These are phyloP conservation scores for Eilema griseolum DNA, from an alignment of 2,888 invertebrate species.

Conservation along the genomic window DNA sequence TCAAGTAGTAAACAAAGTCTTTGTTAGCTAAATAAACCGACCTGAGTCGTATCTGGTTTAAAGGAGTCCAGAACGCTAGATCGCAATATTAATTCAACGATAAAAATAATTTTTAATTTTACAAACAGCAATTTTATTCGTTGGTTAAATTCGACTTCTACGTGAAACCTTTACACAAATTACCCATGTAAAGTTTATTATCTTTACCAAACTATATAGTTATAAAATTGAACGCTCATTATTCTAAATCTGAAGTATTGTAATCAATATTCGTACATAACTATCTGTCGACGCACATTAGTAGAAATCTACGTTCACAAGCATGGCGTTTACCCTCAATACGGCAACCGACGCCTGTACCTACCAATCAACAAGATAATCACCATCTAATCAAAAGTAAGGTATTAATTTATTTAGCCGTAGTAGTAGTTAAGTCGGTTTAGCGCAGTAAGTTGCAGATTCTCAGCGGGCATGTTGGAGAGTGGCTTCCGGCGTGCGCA, in stretches of 20 bases:
- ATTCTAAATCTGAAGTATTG: background rate
- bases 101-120: too few relatives aligned
- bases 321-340: constrained; percentile 57
- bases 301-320: constrained; percentile 40
- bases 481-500: constrained; percentile 63
- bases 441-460: constrained; percentile 61
- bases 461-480: constrained; percentile 55
- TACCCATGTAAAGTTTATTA: background rate
- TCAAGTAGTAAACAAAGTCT: too few relatives aligned
- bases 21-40: too few relatives aligned
- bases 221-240: background rate
- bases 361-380: constrained; percentile 65
- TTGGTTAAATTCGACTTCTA: too few relatives aligned
- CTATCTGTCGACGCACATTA: constrained; percentile 36
- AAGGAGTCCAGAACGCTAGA: too few relatives aligned
- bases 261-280: constrained; percentile 22
- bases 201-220: background rate
- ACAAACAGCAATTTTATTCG: too few relatives aligned
- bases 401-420: constrained; percentile 60
- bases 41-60: too few relatives aligned
- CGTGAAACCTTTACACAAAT: too few relatives aligned
- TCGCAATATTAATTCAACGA: too few relatives aligned
- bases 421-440: constrained; percentile 61
- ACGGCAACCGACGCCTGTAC: constrained; percentile 57
- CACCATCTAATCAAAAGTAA: constrained; percentile 67